Percentiles rank a stretch among this genome's conserved stretches.
Evolutionary conservation across 2,888 invertebrate species (phyloP).

Genomic region (Diarsia rubi): DNA sequence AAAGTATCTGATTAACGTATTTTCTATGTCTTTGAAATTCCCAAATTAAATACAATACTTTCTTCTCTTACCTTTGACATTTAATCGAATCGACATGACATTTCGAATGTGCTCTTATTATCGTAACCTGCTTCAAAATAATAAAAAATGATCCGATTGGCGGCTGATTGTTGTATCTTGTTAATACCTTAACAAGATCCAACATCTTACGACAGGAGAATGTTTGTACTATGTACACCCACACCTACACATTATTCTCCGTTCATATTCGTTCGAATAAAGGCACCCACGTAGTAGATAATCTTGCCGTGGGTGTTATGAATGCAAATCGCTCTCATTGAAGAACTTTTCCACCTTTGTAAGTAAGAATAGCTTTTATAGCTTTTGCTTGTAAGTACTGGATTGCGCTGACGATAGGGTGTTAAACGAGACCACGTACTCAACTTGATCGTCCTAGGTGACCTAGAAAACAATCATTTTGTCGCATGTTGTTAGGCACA

Average conservation of each 20-base stretch:
- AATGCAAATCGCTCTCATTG: slow-evolving; percentile 46
- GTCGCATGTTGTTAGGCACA: slow-evolving; percentile 39
- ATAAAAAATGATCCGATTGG: slow-evolving; percentile 11
- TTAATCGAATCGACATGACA: neutral
- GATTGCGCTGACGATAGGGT: slow-evolving; percentile 8
- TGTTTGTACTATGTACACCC: slow-evolving; percentile 1
- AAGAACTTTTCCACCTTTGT: slow-evolving; percentile 49
- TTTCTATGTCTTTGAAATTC: neutral
- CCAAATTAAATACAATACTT: slow-evolving; percentile 8
- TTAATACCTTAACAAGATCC: neutral
- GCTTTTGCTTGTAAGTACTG: slow-evolving; percentile 13
- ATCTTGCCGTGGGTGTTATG: slow-evolving; percentile 46
- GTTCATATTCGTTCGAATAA: slow-evolving; percentile 28
- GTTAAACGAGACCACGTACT: slow-evolving; percentile 29
- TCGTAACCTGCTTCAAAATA: slow-evolving; percentile 1
- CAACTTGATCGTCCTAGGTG: neutral
- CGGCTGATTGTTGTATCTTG: slow-evolving; percentile 8
- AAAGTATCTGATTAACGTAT: neutral
- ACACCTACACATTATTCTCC: slow-evolving; percentile 13
- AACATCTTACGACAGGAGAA: neutral
- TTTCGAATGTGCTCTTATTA: slow-evolving; percentile 9
- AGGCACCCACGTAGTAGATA: slow-evolving; percentile 35
- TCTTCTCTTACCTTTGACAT: slow-evolving; percentile 3
- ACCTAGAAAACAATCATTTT: slow-evolving; percentile 1
- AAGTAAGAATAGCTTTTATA: slow-evolving; percentile 33